Conservation (phyloP, 2,888 invertebrate species). For the Synergus umbraculus region DNA sequence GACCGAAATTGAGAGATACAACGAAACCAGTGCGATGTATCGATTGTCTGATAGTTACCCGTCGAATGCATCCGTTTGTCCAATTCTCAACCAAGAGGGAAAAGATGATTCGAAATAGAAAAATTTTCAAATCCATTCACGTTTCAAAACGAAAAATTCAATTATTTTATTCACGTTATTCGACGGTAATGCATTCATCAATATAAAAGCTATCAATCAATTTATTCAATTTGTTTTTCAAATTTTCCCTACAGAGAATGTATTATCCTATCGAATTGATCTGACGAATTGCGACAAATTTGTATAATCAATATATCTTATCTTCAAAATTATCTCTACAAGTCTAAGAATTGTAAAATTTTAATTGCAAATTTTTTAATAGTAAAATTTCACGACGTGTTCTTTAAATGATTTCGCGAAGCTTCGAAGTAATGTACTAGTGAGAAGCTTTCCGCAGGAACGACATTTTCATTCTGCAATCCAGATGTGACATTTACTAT, state of each 20-base stretch:
- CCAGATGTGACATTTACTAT: slow-evolving; percentile 73
- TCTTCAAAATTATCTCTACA: neutral
- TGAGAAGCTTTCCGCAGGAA: slow-evolving; percentile 47
- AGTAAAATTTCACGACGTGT: neutral
- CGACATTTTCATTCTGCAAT: slow-evolving; percentile 68
- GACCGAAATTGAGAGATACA: slow-evolving; percentile 74
- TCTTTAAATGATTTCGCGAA: neutral
- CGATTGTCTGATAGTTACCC: slow-evolving; percentile 73
- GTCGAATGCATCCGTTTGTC: slow-evolving; percentile 67
- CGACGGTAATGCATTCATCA: neutral
- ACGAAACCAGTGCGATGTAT: slow-evolving; percentile 70
- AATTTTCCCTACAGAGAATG: neutral
- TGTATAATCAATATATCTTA: neutral
- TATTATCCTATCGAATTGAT: neutral
- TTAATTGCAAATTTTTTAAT: too few species aligned
- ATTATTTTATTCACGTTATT: slow-evolving; percentile 29
- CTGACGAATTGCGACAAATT: neutral
- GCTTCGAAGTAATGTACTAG: neutral
- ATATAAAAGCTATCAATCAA: slow-evolving; percentile 6
- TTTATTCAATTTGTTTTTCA: slow-evolving; percentile 10
- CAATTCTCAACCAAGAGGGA: slow-evolving; percentile 52
- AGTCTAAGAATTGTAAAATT: neutral
- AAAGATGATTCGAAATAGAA: slow-evolving; percentile 49
- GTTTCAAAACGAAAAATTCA: slow-evolving; percentile 20
- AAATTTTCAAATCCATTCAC: slow-evolving; percentile 10